Evolutionary conservation across 2,113 vertebrate genomes (phyloP).

Genomic region (Trogon surrucura): DNA sequence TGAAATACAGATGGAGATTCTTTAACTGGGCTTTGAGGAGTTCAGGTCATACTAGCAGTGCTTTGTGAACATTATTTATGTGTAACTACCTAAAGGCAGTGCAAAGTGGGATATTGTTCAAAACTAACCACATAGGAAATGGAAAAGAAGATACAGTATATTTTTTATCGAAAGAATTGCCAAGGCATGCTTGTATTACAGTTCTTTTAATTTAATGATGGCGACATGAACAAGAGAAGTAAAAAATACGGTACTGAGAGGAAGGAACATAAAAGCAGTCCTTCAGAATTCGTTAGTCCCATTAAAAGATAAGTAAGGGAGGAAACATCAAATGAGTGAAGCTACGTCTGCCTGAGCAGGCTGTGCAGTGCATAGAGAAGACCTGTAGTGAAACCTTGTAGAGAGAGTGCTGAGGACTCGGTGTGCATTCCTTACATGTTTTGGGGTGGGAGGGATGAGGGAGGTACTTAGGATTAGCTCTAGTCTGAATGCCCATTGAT

Average conservation of each 20-base stretch:
- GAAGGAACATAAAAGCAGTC: not conserved
- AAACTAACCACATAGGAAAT: slow-evolving; percentile 37
- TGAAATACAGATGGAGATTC: not conserved
- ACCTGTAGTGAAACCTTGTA: not conserved
- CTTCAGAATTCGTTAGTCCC: slow-evolving; percentile 25
- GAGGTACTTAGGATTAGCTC: not conserved
- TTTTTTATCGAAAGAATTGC: slow-evolving; percentile 47
- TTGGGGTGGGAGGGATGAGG: fast-evolving
- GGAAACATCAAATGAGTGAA: not conserved
- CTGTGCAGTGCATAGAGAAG: not conserved
- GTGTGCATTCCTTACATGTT: not conserved
- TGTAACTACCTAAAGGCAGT: slow-evolving; percentile 55
- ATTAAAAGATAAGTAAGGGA: not conserved
- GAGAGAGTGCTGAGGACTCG: not conserved
- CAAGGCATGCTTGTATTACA: slow-evolving; percentile 64
- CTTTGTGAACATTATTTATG: slow-evolving; percentile 24
- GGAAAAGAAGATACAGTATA: slow-evolving; percentile 23
- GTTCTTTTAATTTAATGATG: slow-evolving; percentile 73
- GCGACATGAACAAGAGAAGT: slow-evolving; percentile 26
- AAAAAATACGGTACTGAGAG: slow-evolving; percentile 53
- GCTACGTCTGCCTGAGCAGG: not conserved
- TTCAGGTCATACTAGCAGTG: not conserved
- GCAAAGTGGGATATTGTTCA: slow-evolving; percentile 58
- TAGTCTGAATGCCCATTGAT: not conserved
- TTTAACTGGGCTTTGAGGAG: not conserved